These are phyloP conservation scores for Anguilla obscura DNA, from an alignment of 2,797 vertebrate species.

Conservation along the genomic window DNA sequence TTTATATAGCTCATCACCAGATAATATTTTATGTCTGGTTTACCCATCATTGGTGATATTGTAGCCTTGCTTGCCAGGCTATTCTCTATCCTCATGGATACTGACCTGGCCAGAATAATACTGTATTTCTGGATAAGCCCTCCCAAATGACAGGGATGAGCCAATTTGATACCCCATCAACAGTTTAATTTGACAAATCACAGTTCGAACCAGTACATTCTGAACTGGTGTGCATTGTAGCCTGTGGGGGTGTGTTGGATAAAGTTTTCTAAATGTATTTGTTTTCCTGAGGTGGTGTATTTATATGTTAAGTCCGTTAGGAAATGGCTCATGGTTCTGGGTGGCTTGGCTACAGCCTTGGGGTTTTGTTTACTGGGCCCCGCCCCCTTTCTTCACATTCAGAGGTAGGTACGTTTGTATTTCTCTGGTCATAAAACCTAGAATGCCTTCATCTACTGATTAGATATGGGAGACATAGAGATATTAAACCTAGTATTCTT, in stretches of 20 bases:
- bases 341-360: slow-evolving; percentile 71
- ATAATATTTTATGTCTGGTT: no score
- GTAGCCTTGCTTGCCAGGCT: no score
- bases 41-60: no score
- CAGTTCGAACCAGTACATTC: no score
- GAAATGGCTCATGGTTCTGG: slow-evolving; percentile 79
- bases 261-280: background rate
- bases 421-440: background rate
- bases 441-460: slow-evolving; percentile 15
- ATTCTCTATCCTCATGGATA: no score
- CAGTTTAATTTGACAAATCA: background rate
- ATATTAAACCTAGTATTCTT: background rate
- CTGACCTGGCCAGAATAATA: no score
- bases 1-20: no score
- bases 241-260: background rate
- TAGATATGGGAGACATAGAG: background rate
- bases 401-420: slow-evolving; percentile 67
- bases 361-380: slow-evolving; percentile 88
- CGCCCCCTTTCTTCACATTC: slow-evolving; percentile 80
- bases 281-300: background rate
- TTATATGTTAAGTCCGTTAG: slow-evolving; percentile 64
- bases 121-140: no score
- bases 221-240: background rate
- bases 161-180: no score
- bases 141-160: no score